Conservation (phyloP, 1,140 invertebrate genomes). For the Sminthurides bifidus region DNA sequence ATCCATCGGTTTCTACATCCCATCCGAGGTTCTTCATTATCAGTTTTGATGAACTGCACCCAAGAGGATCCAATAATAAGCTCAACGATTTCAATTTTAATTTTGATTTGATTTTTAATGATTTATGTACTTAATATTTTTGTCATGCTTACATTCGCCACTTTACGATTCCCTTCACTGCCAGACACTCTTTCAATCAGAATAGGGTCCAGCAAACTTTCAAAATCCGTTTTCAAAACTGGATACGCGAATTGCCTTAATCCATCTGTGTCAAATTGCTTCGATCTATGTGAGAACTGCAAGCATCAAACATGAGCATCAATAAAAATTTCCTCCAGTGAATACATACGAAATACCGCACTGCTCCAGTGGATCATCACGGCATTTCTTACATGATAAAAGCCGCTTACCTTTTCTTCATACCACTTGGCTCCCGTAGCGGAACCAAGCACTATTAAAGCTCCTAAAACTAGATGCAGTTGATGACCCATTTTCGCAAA, state of each 20-base stretch:
- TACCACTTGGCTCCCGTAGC: constrained; percentile 4
- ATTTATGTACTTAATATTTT: background rate
- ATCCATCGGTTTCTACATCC: constrained; percentile 42
- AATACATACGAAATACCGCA: background rate
- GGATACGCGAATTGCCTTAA: background rate
- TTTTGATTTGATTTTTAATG: background rate
- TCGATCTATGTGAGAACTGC: constrained; percentile 5
- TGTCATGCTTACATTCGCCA: constrained; percentile 33
- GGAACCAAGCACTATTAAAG: background rate
- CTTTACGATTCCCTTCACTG: constrained; percentile 32
- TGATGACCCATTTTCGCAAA: too few species aligned
- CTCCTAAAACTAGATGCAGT: too few species aligned
- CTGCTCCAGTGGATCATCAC: background rate
- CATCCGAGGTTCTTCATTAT: constrained; percentile 39
- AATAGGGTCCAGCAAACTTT: constrained; percentile 32
- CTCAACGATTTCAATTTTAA: background rate
- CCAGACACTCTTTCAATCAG: constrained; percentile 34
- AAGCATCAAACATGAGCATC: background rate
- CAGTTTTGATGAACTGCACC: constrained; percentile 40
- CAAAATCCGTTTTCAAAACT: constrained; percentile 12
- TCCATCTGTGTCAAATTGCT: constrained; percentile 5
- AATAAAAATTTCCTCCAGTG: background rate
- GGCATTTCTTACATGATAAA: background rate
- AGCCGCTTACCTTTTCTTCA: constrained; percentile 13
- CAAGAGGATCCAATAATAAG: constrained; percentile 13